Evolutionary conservation across 2,888 invertebrate species (phyloP).

Genomic region (Eupithecia insigniata): DNA sequence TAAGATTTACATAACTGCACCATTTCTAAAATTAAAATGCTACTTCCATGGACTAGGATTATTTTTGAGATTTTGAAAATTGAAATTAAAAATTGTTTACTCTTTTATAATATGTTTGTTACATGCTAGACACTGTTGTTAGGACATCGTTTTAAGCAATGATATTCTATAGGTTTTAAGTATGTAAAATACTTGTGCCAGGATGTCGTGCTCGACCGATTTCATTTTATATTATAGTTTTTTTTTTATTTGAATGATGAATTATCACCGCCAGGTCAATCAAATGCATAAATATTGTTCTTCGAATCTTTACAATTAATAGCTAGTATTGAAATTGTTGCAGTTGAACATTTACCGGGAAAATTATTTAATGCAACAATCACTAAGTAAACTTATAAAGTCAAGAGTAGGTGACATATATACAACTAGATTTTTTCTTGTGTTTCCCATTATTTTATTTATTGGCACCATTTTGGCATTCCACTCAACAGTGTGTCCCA

Average conservation of each 20-base stretch:
- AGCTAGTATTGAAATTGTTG: neutral
- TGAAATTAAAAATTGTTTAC: no score
- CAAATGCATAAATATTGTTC: no score
- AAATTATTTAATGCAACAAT: neutral
- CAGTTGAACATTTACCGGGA: neutral
- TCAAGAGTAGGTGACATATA: neutral
- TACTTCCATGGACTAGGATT: neutral
- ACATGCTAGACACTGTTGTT: no score
- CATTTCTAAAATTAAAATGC: neutral
- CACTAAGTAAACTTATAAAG: no score
- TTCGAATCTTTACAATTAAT: neutral
- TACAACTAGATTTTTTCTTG: no score
- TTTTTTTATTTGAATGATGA: no score
- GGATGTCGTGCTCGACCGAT: no score
- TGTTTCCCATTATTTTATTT: neutral
- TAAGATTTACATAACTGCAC: neutral
- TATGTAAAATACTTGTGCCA: no score
- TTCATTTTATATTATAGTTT: no score
- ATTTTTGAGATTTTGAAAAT: neutral
- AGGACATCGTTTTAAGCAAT: no score
- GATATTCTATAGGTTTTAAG: no score
- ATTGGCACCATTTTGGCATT: neutral
- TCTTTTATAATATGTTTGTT: no score
- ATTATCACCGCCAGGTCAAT: neutral
- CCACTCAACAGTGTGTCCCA: slow-evolving; percentile 32